phyloP scores from a whole-genome alignment of 2,113 vertebrate genomes.

The Panthera uncia region DNA sequence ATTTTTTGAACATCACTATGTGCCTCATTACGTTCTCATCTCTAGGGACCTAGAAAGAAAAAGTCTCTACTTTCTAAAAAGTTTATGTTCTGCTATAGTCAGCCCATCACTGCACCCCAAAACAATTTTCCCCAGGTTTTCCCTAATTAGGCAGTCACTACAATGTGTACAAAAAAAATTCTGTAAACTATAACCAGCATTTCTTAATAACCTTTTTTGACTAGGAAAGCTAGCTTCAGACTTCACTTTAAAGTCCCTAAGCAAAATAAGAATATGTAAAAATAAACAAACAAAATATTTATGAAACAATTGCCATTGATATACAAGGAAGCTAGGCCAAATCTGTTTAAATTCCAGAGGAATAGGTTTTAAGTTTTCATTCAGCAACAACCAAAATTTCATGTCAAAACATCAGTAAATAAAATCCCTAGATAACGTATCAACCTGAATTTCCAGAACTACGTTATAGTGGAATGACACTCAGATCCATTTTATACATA shows the following conservation, averaged over 20 bases:
- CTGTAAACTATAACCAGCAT: neutral
- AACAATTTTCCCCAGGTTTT: neutral
- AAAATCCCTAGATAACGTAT: constrained; percentile 54
- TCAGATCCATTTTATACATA: constrained; percentile 57
- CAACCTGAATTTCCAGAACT: constrained; percentile 59
- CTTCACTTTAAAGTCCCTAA: neutral
- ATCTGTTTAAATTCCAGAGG: constrained; percentile 28
- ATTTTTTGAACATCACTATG: neutral
- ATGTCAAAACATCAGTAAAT: constrained; percentile 63
- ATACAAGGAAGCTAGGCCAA: constrained; percentile 29
- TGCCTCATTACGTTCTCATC: neutral
- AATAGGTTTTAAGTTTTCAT: constrained; percentile 37
- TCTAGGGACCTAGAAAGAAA: neutral
- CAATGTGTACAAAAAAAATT: neutral
- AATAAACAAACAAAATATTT: constrained; percentile 17
- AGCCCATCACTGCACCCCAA: neutral
- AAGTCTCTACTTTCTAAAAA: neutral
- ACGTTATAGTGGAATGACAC: constrained; percentile 37
- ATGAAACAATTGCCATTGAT: neutral
- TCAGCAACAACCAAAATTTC: constrained; percentile 44
- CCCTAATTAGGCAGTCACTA: neutral
- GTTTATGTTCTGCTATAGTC: neutral
- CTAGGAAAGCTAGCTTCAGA: neutral
- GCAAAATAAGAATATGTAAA: constrained; percentile 26
- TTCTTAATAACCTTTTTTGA: neutral